Base-by-base conservation (phyloP, 1,140 invertebrate species). In the Theocolax elegans region DNA sequence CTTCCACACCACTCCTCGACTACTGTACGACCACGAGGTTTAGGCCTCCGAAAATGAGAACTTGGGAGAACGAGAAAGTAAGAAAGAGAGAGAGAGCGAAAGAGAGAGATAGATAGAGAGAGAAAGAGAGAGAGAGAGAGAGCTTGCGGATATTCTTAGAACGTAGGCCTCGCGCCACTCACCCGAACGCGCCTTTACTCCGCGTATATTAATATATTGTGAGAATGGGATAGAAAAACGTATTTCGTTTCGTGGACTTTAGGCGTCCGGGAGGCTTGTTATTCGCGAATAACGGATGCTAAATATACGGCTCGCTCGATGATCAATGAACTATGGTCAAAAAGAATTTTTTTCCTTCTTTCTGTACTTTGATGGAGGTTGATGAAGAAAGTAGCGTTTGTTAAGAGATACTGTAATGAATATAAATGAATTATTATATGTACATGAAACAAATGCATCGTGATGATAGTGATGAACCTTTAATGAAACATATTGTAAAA, bases 1-100 rank as follows among this genome's bases (percentile, higher is more conserved):
- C 79, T 83, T 83, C 80, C 79, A 83, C 80, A 81, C 79, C 70
- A 77, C 79, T 79, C 75, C 72, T 69, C 67, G 71, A 77, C 74
- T 74, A 77, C 74, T 76, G 23, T 70, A 72, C 19, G 42, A 64
- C 25, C 53, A 31, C 48, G 48, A 35, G 31, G 35, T 49, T 8
- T 23, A 51, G 21, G 35, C 56, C 21, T 19, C 9, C 10, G 10
- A 35, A 35, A 35, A 35, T 10, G 10, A 35, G 31, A 35, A 35
- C 31, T 4, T 35, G 10, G 10, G 10, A 35, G 31, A 35, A 35
- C 4, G 4, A 40, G 17, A 13, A 19, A 60, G 19, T 27, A 9
- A 44, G 59, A 46, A 10, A 23, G 38, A 23, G 27, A 54, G 29
- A 42, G 31, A 21, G 42, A 60, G 38, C 10, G 31, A 68, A 13